Evolutionary conservation across 1,140 invertebrate genomes (phyloP).

Genomic region (Macrobrachium nipponense): DNA sequence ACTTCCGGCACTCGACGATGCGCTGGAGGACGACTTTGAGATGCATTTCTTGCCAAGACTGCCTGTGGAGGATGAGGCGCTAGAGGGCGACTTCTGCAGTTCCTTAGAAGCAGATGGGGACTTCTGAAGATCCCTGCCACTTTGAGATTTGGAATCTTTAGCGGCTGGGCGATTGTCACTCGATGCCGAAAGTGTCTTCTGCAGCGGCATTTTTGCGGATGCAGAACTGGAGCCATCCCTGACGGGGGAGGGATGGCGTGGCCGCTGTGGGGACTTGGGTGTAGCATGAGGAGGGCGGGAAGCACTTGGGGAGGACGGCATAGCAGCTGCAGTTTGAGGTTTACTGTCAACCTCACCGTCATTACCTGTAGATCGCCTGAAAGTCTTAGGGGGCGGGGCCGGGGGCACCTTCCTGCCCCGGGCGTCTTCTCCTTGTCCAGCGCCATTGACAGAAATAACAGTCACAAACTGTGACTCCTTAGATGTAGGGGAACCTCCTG

Average conservation of each 20-base stretch:
- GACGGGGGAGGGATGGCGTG: slow-evolving; percentile 45
- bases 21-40: slow-evolving; percentile 60
- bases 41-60: slow-evolving; percentile 49
- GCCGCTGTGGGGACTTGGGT: slow-evolving; percentile 48
- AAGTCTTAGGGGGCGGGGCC: slow-evolving; percentile 67
- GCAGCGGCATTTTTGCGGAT: slow-evolving; percentile 34
- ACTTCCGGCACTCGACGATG: slow-evolving; percentile 51
- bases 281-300: slow-evolving; percentile 49
- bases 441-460: slow-evolving; percentile 85
- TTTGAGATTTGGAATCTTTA: slow-evolving; percentile 28
- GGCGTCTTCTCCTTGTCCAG: slow-evolving; percentile 61
- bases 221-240: slow-evolving; percentile 31
- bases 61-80: slow-evolving; percentile 57
- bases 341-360: slow-evolving; percentile 54
- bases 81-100: slow-evolving; percentile 50
- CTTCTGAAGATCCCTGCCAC: slow-evolving; percentile 39
- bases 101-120: slow-evolving; percentile 47
- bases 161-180: slow-evolving; percentile 32
- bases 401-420: slow-evolving; percentile 67
- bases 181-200: slow-evolving; percentile 52
- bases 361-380: slow-evolving; percentile 62
- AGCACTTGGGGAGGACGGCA: slow-evolving; percentile 43
- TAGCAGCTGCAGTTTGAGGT: slow-evolving; percentile 8
- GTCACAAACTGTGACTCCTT: slow-evolving; percentile 82
- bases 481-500: neutral